Evolutionary conservation across 2,888 invertebrate genomes (phyloP), one percentile per base, ranked within the genome.

Genomic region (Hypomecis atomaria): DNA sequence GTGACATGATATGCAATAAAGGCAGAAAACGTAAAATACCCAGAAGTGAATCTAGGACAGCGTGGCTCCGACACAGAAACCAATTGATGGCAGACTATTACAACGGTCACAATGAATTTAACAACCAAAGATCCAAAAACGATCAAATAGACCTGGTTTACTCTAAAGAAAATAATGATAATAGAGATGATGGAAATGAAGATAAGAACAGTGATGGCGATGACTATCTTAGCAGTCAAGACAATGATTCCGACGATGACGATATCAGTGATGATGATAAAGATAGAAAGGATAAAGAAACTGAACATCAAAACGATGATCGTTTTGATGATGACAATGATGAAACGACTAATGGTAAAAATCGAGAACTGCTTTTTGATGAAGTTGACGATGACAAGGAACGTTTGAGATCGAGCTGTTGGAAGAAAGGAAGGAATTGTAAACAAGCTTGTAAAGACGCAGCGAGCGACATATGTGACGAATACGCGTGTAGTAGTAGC

Each of bases 391-490:
- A 23, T 23, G 23, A 0, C 23, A 10, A 7, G 47, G 6, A 34
- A 34, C 0, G 8, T 5, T 43, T 54, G 34, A 54, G 54, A 44
- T 11, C 43, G 8, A 43, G 11, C 34, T 54, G 43, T 43, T 54
- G 43, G 43, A 54, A 34, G n/a, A 36, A 44, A 43, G 33, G 2
- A 9, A 43, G 36, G n/a, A 43, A 43, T 54, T 54, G 54, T 36
- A 54, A 54, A 23, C 36, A 34, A 11, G n/a, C 54, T 5, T 54
- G 54, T 9, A 54, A 54, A 54, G 0, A 6, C 8, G 43, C 54
- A 13, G 8, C 11, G 8, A 11, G 0, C 0, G 43, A 54, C 8
- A 8, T 36, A 8, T 54, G 54, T 36, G 36, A 54, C 9, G 54
- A 54, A 1, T 56, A 33, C 47, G 33, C 47, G 38, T 56, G 56